Evolutionary conservation across 2,797 vertebrate genomes (phyloP).

Genomic region (Coilia nasus): DNA sequence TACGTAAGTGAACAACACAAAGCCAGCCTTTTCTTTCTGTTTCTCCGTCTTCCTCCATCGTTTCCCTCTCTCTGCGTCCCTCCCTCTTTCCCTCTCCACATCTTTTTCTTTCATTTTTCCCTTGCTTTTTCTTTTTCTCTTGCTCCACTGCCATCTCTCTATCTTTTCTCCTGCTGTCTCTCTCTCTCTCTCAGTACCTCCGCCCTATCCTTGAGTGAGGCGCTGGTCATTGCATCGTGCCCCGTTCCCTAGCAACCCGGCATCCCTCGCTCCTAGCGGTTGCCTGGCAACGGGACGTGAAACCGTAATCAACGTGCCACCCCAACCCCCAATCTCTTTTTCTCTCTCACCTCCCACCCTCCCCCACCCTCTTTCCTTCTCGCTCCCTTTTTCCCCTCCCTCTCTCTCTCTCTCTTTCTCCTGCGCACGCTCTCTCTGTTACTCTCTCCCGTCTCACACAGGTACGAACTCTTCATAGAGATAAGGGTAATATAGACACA

Average conservation of each 20-base stretch:
- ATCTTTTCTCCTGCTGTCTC: no score
- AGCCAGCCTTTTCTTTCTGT: slow-evolving; percentile 58
- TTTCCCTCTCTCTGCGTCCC: slow-evolving; percentile 48
- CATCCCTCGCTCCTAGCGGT: slow-evolving; percentile 77
- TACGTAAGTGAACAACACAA: slow-evolving; percentile 60
- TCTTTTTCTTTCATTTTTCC: not conserved
- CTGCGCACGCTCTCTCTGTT: slow-evolving; percentile 50
- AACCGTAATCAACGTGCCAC: slow-evolving; percentile 81
- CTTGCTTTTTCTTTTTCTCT: not conserved
- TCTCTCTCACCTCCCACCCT: slow-evolving; percentile 29
- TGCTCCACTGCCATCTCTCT: not conserved
- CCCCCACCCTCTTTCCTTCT: slow-evolving; percentile 16
- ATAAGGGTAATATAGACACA: slow-evolving; percentile 1
- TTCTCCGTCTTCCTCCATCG: not conserved
- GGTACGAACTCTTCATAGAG: not conserved
- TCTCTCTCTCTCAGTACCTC: slow-evolving; percentile 64
- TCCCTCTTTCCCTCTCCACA: slow-evolving; percentile 61
- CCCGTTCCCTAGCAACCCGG: slow-evolving; percentile 79
- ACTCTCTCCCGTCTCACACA: slow-evolving; percentile 45
- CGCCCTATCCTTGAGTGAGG: slow-evolving; percentile 71
- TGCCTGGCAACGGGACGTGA: slow-evolving; percentile 81
- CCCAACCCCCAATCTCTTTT: slow-evolving; percentile 53
- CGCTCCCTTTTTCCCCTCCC: slow-evolving; percentile 42
- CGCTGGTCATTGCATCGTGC: slow-evolving; percentile 76
- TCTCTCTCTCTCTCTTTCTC: slow-evolving; percentile 37